Evolutionary conservation across 1,140 invertebrate genomes (phyloP), one percentile per base, ranked within the genome.

Genomic region (Antheraea mylitta): DNA sequence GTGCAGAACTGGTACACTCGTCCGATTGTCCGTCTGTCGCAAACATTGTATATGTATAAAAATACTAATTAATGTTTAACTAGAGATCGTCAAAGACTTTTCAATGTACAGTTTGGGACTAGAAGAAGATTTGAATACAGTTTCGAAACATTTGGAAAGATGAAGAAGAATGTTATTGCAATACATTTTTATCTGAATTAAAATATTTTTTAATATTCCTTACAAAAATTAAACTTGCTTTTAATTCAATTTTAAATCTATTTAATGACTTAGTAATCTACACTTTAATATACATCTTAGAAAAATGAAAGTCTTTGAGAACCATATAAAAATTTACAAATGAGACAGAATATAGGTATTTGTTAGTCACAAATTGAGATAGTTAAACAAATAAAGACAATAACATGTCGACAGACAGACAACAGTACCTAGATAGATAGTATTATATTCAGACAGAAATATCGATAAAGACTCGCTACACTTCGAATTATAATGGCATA

Each of bases 1-100:
- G 64, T 91, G 89, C 53, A 91, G 69, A 0, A 87, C 76, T 0
- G 87, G 87, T 16, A 82, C 75, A 0, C 79, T 77, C 13, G 71
- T 79, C n/a, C 86, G 71, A 65, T 82, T 89, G 72, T 89, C 89
- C 38, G 78, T 89, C 85, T 89, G 81, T 72, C 69, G 18, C 38
- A 58, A 53, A 53, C 45, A 53, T 53, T 53, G 16, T 13, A 53
- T 53, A 53, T n/a, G 16, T 1, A 53, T 53, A 6, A 53, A 13
- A 42, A 53, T 53, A 53, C 11, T 53, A 16, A 13, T n/a, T 6
- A 13, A 16, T 53, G 16, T 13, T 13, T 53, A 53, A 53, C 13
- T 53, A 53, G 0, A 53, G 45, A 13, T 13, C 1, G 45, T 16
- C 45, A 53, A 53, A 53, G 16, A 53, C 11, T 53, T 53, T 30